Base-by-base conservation (phyloP, 2,113 vertebrate genomes). In the Lutjanus erythropterus region DNA sequence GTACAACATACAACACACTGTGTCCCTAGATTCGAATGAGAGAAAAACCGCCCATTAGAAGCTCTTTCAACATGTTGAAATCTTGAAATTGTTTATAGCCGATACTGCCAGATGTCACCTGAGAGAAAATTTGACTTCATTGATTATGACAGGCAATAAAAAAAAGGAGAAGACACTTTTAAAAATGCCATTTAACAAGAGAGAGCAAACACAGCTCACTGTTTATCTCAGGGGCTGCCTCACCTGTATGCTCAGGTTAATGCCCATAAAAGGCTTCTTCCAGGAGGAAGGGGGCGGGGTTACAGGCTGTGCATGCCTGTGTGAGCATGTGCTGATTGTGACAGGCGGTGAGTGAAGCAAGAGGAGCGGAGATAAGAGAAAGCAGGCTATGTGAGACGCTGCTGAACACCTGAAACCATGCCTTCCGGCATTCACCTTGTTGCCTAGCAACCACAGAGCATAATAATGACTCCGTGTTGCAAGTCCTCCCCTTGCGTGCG, bases 251-350 rank as follows among this genome's bases (percentile, higher is more conserved):
- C 29, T 46, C 46, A 56, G 59, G 16, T 37, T 23, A 25, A 69
- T 87, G 75, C 44, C 94, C 91, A 92, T 93, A 94, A 81, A 93
- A 89, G 91, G 91, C 39, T 61, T 73, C 49, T 66, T 91, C 78
- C 78, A 16, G 78, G 69, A 37, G 68, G 77, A 92, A 88, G 73
- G 69, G 60, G 76, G 79, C 21, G 37, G 2, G 76, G 50, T 41
- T 39, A 50, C 1, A 1, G 29, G n/a, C 11, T n/a, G n/a, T n/a
- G n/a, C n/a, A n/a, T n/a, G n/a, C n/a, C 18, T 33, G n/a, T 10
- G 21, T 71, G 68, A 70, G 72, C 10, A 6, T 52, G 58, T 25
- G 46, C 37, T n/a, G 64, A 78, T 72, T 88, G 58, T 82, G 85
- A 89, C 75, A 90, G 69, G n/a, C 3, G 11, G 58, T 69, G 71